These are phyloP conservation scores for Dolomedes plantarius DNA, from an alignment of 2,888 invertebrate genomes.

Conservation along the genomic window DNA sequence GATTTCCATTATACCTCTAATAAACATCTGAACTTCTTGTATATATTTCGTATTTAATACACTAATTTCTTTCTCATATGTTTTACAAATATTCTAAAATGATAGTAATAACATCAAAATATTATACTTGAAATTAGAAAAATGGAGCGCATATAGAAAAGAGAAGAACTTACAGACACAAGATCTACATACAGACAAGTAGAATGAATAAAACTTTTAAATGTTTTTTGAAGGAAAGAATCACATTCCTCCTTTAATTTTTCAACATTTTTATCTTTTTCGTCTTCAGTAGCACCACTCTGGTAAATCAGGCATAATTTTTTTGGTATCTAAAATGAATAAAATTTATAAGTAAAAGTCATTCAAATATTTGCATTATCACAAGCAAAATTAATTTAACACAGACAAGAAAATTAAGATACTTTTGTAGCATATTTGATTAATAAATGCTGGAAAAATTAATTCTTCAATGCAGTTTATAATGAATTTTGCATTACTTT, in stretches of 20 bases:
- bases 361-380: no score
- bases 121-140: no score
- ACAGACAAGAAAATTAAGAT: no score
- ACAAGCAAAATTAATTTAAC: no score
- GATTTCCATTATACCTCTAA: background rate
- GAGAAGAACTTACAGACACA: background rate
- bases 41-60: background rate
- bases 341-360: no score
- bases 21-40: background rate
- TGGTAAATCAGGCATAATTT: background rate
- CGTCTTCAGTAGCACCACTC: background rate
- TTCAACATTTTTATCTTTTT: background rate
- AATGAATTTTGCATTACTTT: no score
- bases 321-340: background rate
- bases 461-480: no score
- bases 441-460: no score
- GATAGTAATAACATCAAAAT: no score
- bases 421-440: no score
- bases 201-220: background rate
- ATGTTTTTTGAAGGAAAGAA: background rate
- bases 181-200: background rate
- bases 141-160: no score
- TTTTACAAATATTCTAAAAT: slow-evolving; percentile 5
- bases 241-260: background rate
- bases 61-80: background rate